Evolutionary conservation across 2,113 vertebrate genomes (phyloP).

Genomic region (Callipepla squamata): DNA sequence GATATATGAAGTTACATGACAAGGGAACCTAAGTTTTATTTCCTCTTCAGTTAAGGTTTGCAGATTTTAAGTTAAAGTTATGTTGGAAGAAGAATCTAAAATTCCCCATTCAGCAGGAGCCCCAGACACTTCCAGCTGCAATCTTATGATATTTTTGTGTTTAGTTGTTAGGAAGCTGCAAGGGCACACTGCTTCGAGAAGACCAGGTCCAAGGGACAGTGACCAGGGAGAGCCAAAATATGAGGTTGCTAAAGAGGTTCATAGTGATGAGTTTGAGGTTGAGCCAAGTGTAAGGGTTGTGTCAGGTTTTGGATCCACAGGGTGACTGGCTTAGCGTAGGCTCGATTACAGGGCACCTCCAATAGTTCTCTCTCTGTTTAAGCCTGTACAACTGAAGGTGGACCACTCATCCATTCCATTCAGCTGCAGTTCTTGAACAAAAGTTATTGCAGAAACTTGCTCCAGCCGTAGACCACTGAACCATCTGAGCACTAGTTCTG

Average conservation of each 20-base stretch:
- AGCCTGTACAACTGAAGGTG: background rate
- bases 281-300: background rate
- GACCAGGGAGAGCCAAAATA: background rate
- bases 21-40: background rate
- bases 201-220: background rate
- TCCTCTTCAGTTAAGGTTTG: background rate
- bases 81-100: background rate
- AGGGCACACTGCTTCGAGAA: background rate
- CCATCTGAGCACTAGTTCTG: background rate
- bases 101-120: rapidly evolving
- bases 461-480: background rate
- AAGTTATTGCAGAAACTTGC: background rate
- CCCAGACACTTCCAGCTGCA: background rate
- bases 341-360: background rate
- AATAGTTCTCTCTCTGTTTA: background rate
- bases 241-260: background rate
- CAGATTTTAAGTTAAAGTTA: background rate
- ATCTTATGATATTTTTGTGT: background rate
- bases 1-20: background rate
- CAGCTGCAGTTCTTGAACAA: background rate
- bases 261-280: background rate
- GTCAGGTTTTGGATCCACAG: background rate
- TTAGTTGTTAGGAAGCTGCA: background rate
- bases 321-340: rapidly evolving
- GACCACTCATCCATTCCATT: background rate